Conservation (phyloP, 1,140 invertebrate species). For the Euwallacea fornicatus region DNA sequence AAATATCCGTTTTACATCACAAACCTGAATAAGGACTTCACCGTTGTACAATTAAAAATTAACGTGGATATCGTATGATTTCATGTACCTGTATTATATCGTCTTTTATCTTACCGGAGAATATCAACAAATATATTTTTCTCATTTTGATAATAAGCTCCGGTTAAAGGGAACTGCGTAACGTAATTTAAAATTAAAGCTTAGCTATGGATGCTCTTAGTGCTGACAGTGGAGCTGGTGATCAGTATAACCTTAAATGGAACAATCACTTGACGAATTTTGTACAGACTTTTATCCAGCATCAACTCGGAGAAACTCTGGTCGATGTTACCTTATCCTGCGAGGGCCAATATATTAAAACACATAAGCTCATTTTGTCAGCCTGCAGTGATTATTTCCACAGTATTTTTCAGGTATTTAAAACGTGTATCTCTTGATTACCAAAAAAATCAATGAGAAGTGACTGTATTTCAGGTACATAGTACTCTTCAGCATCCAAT, state of each 20-base stretch:
- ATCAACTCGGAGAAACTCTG: constrained; percentile 56
- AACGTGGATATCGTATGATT: too few species aligned
- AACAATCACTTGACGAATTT: constrained; percentile 61
- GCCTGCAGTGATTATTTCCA: constrained; percentile 58
- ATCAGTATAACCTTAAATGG: constrained; percentile 61
- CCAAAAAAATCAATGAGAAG: background rate
- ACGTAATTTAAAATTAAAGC: too few species aligned
- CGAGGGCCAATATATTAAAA: constrained; percentile 60
- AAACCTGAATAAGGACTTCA: too few species aligned
- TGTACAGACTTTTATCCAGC: constrained; percentile 59
- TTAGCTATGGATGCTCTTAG: background rate
- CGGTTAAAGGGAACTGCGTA: too few species aligned
- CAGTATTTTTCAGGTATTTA: constrained; percentile 56
- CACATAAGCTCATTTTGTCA: constrained; percentile 62
- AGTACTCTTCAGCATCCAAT: constrained; percentile 54
- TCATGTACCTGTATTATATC: too few species aligned
- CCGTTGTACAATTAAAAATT: too few species aligned
- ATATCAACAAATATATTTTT: too few species aligned
- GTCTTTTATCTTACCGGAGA: too few species aligned
- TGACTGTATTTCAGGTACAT: constrained; percentile 51
- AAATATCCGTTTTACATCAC: too few species aligned
- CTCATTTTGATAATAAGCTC: too few species aligned
- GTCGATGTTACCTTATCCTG: constrained; percentile 64
- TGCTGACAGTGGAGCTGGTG: constrained; percentile 12
- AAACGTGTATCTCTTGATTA: background rate